Percentiles rank a stretch among this genome's conserved stretches.
These are phyloP conservation scores for Cantharis rufa DNA, from an alignment of 2,888 invertebrate species.

Conservation along the genomic window DNA sequence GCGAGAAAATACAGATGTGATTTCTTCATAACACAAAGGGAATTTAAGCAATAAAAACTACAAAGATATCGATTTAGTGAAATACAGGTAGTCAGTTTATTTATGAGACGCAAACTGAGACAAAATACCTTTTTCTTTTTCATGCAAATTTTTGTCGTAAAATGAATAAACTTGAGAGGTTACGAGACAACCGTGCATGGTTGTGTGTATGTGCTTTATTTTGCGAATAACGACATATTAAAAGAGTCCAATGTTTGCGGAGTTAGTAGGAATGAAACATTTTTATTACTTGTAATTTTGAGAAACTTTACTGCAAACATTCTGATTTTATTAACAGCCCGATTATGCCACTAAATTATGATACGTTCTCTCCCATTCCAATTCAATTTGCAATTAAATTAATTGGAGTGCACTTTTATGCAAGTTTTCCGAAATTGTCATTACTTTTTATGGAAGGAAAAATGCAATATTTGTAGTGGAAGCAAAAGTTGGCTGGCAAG, in stretches of 20 bases:
- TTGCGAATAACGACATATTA: constrained; percentile 7
- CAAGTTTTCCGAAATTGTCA: neutral
- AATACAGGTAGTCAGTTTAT: constrained; percentile 6
- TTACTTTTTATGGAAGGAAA: neutral
- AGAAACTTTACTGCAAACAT: neutral
- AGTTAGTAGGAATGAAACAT: neutral
- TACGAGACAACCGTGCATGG: constrained; percentile 6
- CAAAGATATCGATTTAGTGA: constrained; percentile 22
- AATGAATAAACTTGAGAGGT: constrained; percentile 12
- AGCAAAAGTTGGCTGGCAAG: neutral
- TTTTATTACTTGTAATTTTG: neutral
- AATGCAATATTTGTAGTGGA: neutral
- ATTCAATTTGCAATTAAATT: neutral
- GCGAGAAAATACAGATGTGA: constrained; percentile 4
- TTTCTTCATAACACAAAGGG: constrained; percentile 14
- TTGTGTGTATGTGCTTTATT: constrained; percentile 8
- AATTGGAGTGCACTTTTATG: neutral
- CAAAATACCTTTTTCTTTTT: constrained; percentile 18
- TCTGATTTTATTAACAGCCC: neutral
- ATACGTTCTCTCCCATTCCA: neutral
- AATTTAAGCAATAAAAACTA: constrained; percentile 15
- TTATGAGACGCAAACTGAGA: constrained; percentile 15
- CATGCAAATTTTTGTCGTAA: constrained; percentile 18
- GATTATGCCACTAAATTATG: neutral
- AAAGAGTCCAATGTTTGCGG: constrained; percentile 5